Evolutionary conservation across 2,888 invertebrate genomes (phyloP).

Genomic region (Drosophila histrio): DNA sequence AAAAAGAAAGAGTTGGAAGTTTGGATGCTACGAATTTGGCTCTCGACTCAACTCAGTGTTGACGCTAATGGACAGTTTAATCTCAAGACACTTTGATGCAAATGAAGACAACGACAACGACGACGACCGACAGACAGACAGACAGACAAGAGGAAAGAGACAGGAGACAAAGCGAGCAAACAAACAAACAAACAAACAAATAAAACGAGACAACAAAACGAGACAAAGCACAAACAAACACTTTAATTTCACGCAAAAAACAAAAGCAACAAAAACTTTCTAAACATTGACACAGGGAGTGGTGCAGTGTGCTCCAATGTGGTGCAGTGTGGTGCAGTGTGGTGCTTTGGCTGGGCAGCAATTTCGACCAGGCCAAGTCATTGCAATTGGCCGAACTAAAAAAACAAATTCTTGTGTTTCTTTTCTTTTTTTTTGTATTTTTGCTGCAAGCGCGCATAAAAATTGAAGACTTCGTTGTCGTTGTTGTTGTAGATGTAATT

Average conservation of each 20-base stretch:
- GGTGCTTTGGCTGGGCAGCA: slow-evolving; percentile 4
- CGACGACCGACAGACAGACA: slow-evolving; percentile 15
- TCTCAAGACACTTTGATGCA: slow-evolving; percentile 65
- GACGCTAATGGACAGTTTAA: slow-evolving; percentile 80
- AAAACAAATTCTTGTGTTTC: slow-evolving; percentile 40
- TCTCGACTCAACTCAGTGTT: slow-evolving; percentile 53
- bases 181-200: slow-evolving; percentile 31
- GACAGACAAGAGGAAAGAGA: background rate
- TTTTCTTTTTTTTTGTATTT: slow-evolving; percentile 3
- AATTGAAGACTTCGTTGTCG: slow-evolving; percentile 43
- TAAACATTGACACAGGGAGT: slow-evolving; percentile 46
- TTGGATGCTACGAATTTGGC: slow-evolving; percentile 14
- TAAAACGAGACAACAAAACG: slow-evolving; percentile 4
- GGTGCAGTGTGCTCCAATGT: slow-evolving; percentile 11
- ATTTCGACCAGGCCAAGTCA: slow-evolving; percentile 15
- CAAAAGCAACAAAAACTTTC: slow-evolving; percentile 56
- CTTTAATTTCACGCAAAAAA: slow-evolving; percentile 68
- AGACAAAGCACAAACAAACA: slow-evolving; percentile 58
- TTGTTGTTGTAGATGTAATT: slow-evolving; percentile 47
- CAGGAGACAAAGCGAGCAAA: slow-evolving; percentile 28
- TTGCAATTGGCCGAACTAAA: slow-evolving; percentile 48
- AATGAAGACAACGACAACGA: slow-evolving; percentile 63
- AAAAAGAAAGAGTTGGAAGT: background rate
- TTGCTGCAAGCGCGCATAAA: slow-evolving; percentile 53
- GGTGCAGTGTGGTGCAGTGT: slow-evolving; percentile 1